Base-by-base conservation (phyloP, 2,888 invertebrate species). In the Stenurella melanura region DNA sequence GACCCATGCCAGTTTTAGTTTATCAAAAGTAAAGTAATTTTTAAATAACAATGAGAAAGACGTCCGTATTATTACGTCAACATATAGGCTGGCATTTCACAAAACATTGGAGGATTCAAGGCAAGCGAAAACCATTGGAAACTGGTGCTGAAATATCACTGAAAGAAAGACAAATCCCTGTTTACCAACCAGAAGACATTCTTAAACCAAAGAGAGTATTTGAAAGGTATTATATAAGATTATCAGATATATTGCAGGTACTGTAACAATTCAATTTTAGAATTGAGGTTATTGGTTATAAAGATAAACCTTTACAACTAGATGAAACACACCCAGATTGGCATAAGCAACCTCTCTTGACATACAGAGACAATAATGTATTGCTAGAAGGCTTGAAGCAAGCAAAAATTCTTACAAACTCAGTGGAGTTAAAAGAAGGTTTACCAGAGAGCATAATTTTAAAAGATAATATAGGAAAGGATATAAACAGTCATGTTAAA, bases 401-500 rank as follows among this genome's bases (percentile, higher is more conserved):
- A 90, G 96, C 96, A 0, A 94, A 95, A 89, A 90, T 94, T n/a
- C 89, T 97, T 7, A 95, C 96, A 3, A 97, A 97, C 86, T 93
- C 96, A 0, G 89, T 96, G 5, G 90, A 93, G 86, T 88, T 93
- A 76, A 89, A 93, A 80, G 89, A 92, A 58, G 91, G 90, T 75
- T 90, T 96, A 69, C 95, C 95, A 0, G 89, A 91, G 10, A 90
- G 89, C 80, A 90, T 94, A 73, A 90, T 93, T 6, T 69, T 85
- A 19, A 85, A 91, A 92, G 86, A 89, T 54, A 50, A 50, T n/a
- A 85, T 92, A 69, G 78, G 87, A 9, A 90, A 92, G 79, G 89
- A 93, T 78, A 86, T 92, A 74, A 92, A 94, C 88, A 90, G 91
- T 84, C 91, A 92, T 87, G 92, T 95, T 5, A 92, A 92, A 81